phyloP scores from a whole-genome alignment of 2,797 vertebrate species.

The Neopelma chrysocephalum region DNA sequence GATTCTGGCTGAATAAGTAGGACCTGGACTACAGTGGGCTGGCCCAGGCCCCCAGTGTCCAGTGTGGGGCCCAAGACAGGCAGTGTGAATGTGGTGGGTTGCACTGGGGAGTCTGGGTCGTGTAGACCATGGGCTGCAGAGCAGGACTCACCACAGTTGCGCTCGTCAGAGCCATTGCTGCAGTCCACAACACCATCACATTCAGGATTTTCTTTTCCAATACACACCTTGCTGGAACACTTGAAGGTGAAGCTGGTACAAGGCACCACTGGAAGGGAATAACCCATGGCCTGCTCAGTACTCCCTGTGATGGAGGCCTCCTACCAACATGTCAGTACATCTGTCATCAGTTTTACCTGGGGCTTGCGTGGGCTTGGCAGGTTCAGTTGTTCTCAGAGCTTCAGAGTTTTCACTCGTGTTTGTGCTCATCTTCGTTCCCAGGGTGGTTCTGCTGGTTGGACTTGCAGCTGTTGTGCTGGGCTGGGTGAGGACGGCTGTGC shows the following conservation, averaged over 20 bases:
- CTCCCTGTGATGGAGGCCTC: background rate
- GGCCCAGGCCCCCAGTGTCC: background rate
- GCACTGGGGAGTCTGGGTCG: background rate
- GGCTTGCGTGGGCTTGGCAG: conserved; percentile 27
- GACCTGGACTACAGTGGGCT: background rate
- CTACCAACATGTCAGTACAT: background rate
- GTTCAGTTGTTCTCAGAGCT: background rate
- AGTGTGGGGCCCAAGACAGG: background rate
- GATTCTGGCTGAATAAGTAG: background rate
- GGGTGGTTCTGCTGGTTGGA: background rate
- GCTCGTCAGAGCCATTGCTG: conserved; percentile 82
- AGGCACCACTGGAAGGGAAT: conserved; percentile 59
- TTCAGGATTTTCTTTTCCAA: conserved; percentile 87
- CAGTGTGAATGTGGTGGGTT: background rate
- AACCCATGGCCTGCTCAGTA: background rate
- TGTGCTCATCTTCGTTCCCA: background rate
- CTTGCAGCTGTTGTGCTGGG: background rate
- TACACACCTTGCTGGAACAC: conserved; percentile 82
- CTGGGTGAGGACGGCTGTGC: background rate
- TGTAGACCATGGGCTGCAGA: background rate
- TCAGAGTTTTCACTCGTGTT: background rate
- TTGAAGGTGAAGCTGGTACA: conserved; percentile 83
- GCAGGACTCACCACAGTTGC: conserved; percentile 79
- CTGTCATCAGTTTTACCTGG: conserved; percentile 72
- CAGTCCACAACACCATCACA: conserved; percentile 87